Percentiles rank a stretch among this genome's conserved stretches.
phyloP scores from a whole-genome alignment of 2,113 vertebrate genomes.

The Coreoperca whiteheadi region DNA sequence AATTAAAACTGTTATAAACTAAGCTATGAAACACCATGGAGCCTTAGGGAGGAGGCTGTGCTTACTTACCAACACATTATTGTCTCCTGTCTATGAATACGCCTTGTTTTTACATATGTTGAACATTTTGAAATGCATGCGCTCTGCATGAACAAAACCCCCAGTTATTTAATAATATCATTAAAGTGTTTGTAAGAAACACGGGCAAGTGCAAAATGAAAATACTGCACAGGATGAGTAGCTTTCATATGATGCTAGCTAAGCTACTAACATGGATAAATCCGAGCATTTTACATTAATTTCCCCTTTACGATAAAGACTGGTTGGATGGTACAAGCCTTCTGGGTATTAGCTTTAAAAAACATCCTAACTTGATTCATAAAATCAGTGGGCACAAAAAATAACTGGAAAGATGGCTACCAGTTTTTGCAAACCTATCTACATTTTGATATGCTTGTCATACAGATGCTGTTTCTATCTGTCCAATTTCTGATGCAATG shows the following conservation, averaged over 20 bases:
- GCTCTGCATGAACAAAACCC: not conserved
- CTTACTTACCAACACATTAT: not conserved
- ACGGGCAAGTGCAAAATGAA: not conserved
- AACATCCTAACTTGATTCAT: not conserved
- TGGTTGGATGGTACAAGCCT: not conserved
- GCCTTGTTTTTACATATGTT: too few relatives aligned
- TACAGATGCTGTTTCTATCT: not conserved
- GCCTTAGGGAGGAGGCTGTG: not conserved
- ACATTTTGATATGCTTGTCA: too few relatives aligned
- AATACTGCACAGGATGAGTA: not conserved
- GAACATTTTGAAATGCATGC: not conserved
- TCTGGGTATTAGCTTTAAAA: not conserved
- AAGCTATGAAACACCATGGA: constrained; percentile 2
- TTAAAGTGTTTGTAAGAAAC: not conserved
- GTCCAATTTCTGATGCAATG: not conserved
- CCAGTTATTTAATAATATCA: not conserved
- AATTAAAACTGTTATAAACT: constrained; percentile 29
- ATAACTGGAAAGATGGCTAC: not conserved
- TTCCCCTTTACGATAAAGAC: not conserved
- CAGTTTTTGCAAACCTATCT: too few relatives aligned
- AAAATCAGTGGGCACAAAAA: not conserved
- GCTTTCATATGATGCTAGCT: not conserved
- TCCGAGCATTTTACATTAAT: not conserved
- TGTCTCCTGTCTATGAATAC: not conserved
- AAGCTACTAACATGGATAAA: not conserved